phyloP scores from a whole-genome alignment of 2,797 vertebrate species.

The Melanotaenia parkinsoni region DNA sequence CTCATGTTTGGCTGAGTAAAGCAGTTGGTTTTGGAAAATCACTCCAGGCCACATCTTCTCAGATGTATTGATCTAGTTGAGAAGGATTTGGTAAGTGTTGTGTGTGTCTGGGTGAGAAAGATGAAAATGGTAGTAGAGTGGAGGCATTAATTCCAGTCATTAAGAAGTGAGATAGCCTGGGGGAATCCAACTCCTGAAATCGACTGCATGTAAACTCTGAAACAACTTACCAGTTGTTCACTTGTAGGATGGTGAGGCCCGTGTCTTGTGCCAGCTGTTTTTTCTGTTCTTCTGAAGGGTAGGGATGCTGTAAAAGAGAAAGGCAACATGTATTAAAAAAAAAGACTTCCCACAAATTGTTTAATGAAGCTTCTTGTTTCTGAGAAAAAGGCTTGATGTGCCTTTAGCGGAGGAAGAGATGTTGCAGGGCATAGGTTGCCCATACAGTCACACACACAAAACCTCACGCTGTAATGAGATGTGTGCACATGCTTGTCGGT shows the following conservation, averaged over 20 bases:
- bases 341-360: conserved; percentile 64
- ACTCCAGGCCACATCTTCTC: conserved; percentile 77
- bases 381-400: conserved; percentile 39
- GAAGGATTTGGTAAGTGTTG: conserved; percentile 72
- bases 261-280: conserved; percentile 99
- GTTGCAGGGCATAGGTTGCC: conserved; percentile 42
- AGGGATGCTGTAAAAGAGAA: conserved; percentile 89
- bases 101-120: conserved; percentile 23
- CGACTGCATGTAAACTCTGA: conserved; percentile 77
- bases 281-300: conserved; percentile 99
- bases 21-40: conserved; percentile 74
- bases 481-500: conserved; percentile 46
- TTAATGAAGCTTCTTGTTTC: conserved; percentile 59
- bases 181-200: conserved; percentile 68
- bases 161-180: conserved; percentile 79
- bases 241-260: conserved; percentile 99
- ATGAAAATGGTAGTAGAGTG: conserved; percentile 55
- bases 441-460: conserved; percentile 39
- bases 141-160: conserved; percentile 83
- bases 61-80: conserved; percentile 79
- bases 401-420: conserved; percentile 70
- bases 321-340: conserved; percentile 40
- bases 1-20: conserved; percentile 69
- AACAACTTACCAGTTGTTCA: conserved; percentile 96
- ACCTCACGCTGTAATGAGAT: conserved; percentile 81